Evolutionary conservation across 1,140 invertebrate species (phyloP), one percentile per base, ranked within the genome.

Genomic region (Heliconius hermathena): DNA sequence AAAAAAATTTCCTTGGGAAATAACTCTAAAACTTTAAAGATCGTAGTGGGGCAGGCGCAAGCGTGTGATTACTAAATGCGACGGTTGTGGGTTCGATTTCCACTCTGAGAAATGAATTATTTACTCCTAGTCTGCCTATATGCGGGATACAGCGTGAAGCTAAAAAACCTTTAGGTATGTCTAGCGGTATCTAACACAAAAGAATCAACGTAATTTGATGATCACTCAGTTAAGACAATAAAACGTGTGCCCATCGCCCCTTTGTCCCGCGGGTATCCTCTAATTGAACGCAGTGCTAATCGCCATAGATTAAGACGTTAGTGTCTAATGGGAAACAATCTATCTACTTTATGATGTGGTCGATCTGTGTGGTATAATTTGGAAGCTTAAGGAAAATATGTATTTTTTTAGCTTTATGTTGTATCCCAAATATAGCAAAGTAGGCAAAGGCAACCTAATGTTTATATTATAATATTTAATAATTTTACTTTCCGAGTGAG

Each of bases 271-370:
- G 84, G 85, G 74, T 80, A 80, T 82, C 83, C 82, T 81, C 83
- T 89, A 91, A 92, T 92, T 92, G 90, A 90, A 89, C 86, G 84
- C 82, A 76, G 82, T 81, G 85, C 87, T 92, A 91, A 91, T 92
- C 88, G 90, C 84, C 85, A 73, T 71, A 87, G 85, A 92, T 92
- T 91, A 92, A 92, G 89, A 90, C 85, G 85, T 88, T 86, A 85
- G 82, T 81, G 41, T 80, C 83, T 91, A 90, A 91, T 91, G 89
- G 85, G 71, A 79, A 66, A 82, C 88, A 87, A 92, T 92, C 83
- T 80, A 86, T 92, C 91, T 90, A 86, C 84, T 84, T 91, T 89
- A 89, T 88, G 87, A 80, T 77, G 79, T 77, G 74, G 60, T 71
- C 76, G 57, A 75, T 85, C 77, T 54, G 16, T 77, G 38, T 77